Conservation (phyloP, 2,113 vertebrate genomes). For the Nibea albiflora region DNA sequence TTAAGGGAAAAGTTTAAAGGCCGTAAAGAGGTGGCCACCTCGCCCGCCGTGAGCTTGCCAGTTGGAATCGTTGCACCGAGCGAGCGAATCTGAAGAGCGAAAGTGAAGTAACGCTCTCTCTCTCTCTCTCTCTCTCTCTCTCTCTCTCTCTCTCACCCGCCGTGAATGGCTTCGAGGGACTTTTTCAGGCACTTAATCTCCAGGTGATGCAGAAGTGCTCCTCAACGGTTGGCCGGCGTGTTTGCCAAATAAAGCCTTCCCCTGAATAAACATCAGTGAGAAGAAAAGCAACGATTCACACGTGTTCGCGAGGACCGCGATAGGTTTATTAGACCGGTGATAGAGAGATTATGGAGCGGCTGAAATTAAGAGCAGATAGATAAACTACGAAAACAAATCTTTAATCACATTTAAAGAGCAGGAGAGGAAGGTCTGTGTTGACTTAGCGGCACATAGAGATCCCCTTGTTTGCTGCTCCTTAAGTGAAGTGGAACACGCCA, state of each 20-base stretch:
- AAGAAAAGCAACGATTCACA: constrained; percentile 37
- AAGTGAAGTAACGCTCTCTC: background rate
- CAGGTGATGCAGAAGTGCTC: constrained; percentile 37
- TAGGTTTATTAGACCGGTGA: constrained; percentile 41
- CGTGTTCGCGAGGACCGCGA: constrained; percentile 23
- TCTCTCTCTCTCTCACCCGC: too few relatives aligned
- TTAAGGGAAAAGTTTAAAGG: background rate
- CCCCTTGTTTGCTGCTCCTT: constrained; percentile 68
- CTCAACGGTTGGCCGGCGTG: constrained; percentile 23
- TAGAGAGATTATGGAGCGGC: constrained; percentile 47
- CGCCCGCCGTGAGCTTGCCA: too few relatives aligned
- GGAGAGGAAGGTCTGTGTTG: constrained; percentile 65
- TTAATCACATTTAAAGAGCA: constrained; percentile 63
- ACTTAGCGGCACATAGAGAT: constrained; percentile 70
- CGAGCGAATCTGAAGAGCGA: background rate
- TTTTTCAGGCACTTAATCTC: constrained; percentile 40
- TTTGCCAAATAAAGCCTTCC: constrained; percentile 54
- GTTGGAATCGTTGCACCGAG: background rate
- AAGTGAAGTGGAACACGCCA: constrained; percentile 70
- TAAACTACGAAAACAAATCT: constrained; percentile 61
- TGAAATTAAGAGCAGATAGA: constrained; percentile 59
- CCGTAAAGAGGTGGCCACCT: background rate
- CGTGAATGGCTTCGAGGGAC: constrained; percentile 7
- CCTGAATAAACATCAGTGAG: constrained; percentile 55
- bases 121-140: background rate